Evolutionary conservation across 1,140 invertebrate genomes (phyloP).

Genomic region (Grapholita molesta): DNA sequence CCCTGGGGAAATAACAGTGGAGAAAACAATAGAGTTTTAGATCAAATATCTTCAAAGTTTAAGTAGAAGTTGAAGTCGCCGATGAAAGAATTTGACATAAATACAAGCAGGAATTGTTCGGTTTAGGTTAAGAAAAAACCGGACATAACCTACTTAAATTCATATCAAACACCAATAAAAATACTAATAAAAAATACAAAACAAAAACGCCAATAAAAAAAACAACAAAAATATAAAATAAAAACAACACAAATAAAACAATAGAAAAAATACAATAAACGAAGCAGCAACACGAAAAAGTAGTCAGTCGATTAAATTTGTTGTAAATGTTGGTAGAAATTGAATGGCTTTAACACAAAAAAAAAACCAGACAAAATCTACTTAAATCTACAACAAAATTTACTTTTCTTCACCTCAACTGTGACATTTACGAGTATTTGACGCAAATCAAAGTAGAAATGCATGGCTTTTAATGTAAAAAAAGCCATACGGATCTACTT

Average conservation of each 20-base stretch:
- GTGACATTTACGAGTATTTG: neutral
- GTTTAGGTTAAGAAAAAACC: neutral
- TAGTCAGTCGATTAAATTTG: neutral
- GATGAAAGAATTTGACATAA: neutral
- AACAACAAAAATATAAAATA: no score
- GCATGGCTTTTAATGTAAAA: neutral
- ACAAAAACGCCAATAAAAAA: no score
- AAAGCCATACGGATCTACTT: conserved; percentile 15
- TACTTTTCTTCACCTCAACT: neutral
- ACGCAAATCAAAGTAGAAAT: conserved; percentile 31
- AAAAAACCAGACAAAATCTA: conserved; percentile 6
- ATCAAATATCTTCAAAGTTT: neutral
- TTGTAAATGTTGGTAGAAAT: neutral
- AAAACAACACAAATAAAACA: no score
- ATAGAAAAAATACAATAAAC: no score
- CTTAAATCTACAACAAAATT: neutral
- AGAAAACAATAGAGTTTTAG: no score
- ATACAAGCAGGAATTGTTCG: neutral
- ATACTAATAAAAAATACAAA: no score
- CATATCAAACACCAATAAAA: neutral
- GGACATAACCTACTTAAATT: neutral
- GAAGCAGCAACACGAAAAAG: neutral
- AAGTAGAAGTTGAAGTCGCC: neutral
- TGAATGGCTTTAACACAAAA: neutral
- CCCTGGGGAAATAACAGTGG: no score